These are phyloP conservation scores for Marcusenius ussheri DNA, from an alignment of 2,113 vertebrate species.

Conservation along the genomic window DNA sequence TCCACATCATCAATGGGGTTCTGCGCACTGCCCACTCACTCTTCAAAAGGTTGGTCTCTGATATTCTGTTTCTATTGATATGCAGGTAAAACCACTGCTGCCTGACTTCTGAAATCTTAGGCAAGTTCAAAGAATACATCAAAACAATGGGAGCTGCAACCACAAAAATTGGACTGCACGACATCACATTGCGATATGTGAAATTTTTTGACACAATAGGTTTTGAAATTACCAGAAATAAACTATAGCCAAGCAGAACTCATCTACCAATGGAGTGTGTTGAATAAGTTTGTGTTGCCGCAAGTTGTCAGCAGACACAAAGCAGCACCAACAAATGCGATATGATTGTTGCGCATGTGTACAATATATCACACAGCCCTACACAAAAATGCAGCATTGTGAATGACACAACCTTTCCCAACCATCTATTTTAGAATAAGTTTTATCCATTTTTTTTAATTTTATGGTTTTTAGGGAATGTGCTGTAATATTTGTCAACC, in stretches of 20 bases:
- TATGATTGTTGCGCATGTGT: background rate
- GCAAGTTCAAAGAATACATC: background rate
- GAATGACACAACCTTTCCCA: background rate
- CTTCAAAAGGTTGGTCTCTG: conserved; percentile 78
- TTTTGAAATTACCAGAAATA: background rate
- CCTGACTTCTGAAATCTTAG: background rate
- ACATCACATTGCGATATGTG: background rate
- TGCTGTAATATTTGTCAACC: background rate
- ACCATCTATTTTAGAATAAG: background rate
- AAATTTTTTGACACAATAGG: background rate
- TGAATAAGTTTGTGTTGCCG: background rate
- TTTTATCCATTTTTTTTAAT: background rate
- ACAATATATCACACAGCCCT: background rate
- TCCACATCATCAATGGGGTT: conserved; percentile 94
- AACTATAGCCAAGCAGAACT: background rate
- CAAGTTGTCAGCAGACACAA: background rate
- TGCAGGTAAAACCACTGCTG: background rate
- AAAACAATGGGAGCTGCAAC: background rate
- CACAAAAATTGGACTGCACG: background rate
- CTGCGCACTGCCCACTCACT: conserved; percentile 93
- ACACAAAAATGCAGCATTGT: background rate
- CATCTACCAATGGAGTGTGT: background rate
- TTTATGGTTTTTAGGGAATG: background rate
- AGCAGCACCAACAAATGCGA: background rate
- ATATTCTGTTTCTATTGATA: background rate